phyloP scores from a whole-genome alignment of 2,888 invertebrate species.

The Vanessa cardui region DNA sequence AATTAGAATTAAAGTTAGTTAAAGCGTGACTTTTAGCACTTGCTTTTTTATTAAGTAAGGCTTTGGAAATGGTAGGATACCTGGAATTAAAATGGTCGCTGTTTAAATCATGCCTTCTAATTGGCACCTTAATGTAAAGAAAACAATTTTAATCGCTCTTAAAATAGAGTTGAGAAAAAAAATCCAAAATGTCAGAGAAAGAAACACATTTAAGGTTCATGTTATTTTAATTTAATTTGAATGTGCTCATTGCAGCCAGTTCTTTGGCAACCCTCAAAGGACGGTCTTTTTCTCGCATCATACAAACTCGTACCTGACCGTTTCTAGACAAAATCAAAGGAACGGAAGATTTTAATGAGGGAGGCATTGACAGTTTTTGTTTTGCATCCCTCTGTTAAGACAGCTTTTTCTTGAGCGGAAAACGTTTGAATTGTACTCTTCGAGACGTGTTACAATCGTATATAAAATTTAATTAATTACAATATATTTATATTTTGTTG shows the following conservation, averaged over 20 bases:
- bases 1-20: conserved; percentile 35
- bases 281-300: conserved; percentile 55
- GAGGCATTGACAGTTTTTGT: conserved; percentile 76
- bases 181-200: conserved; percentile 6
- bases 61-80: conserved; percentile 28
- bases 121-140: conserved; percentile 7
- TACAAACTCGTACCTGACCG: conserved; percentile 62
- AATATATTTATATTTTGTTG: too few relatives aligned
- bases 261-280: conserved; percentile 62
- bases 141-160: conserved; percentile 4
- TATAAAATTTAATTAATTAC: not conserved
- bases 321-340: conserved; percentile 77
- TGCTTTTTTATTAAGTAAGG: conserved; percentile 27
- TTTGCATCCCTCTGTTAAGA: conserved; percentile 54
- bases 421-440: conserved; percentile 36
- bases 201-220: conserved; percentile 37
- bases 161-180: conserved; percentile 18
- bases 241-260: conserved; percentile 49
- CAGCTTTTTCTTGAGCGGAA: conserved; percentile 41
- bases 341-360: conserved; percentile 82
- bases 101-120: conserved; percentile 1
- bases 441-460: conserved; percentile 27
- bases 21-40: conserved; percentile 39
- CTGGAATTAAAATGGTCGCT: conserved; percentile 39
- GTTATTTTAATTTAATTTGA: conserved; percentile 43